Percentiles rank a stretch among this genome's conserved stretches.
Conservation (phyloP, 1,140 invertebrate species). For the Drosophila azteca region DNA sequence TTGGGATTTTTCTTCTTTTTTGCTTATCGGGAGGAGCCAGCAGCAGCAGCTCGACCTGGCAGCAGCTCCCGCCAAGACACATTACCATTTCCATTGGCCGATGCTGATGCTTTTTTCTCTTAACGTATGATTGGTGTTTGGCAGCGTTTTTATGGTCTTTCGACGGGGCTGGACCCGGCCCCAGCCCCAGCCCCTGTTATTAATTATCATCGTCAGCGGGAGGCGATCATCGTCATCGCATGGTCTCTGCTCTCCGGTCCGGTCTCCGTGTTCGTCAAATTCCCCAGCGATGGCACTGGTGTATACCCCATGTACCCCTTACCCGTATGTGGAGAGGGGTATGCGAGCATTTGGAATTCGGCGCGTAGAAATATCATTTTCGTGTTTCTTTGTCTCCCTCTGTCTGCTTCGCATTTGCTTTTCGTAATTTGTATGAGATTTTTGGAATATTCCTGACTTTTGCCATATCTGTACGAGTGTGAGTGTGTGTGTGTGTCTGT, state of each 20-base stretch:
- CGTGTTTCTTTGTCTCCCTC: conserved; percentile 32
- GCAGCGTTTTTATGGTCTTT: conserved; percentile 70
- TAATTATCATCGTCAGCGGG: conserved; percentile 67
- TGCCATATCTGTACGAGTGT: conserved; percentile 67
- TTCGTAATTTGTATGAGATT: conserved; percentile 81
- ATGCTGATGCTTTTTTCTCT: conserved; percentile 37
- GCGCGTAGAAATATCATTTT: conserved; percentile 77
- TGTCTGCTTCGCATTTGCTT: conserved; percentile 39
- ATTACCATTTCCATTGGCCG: conserved; percentile 75
- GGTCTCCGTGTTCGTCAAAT: conserved; percentile 44
- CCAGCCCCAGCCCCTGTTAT: conserved; percentile 50
- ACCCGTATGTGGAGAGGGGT: conserved; percentile 39
- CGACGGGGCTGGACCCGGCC: background rate
- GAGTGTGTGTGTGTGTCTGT: no score
- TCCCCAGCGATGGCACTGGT: conserved; percentile 53
- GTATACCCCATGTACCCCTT: no score
- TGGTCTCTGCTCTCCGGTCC: conserved; percentile 1
- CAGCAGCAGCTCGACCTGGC: conserved; percentile 12
- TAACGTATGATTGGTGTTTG: conserved; percentile 76
- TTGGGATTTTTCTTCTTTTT: conserved; percentile 24
- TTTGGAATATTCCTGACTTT: conserved; percentile 66
- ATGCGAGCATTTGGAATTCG: conserved; percentile 63
- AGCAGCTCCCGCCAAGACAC: conserved; percentile 42
- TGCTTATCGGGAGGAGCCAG: conserved; percentile 54
- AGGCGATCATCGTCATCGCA: conserved; percentile 5